A percentile compares a stretch with the other conserved stretches of the same genome.
phyloP scores from a whole-genome alignment of 2,113 vertebrate genomes.

The Tragelaphus scriptus region DNA sequence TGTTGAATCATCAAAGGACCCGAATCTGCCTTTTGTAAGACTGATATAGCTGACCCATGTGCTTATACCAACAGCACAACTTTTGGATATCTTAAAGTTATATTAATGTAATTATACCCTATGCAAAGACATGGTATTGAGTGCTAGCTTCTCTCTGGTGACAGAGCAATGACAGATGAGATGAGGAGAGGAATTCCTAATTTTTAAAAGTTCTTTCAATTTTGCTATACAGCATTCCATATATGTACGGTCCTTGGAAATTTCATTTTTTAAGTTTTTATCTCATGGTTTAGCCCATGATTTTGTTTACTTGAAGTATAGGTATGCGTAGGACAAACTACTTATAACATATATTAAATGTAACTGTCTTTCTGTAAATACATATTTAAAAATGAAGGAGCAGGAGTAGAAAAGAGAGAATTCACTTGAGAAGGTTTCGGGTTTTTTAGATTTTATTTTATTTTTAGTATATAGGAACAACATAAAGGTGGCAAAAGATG shows the following conservation, averaged over 20 bases:
- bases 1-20: conserved; percentile 76
- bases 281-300: not conserved
- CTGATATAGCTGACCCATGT: conserved; percentile 80
- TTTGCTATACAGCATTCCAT: conserved; percentile 38
- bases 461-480: not conserved
- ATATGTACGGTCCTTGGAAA: not conserved
- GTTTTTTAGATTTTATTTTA: not conserved
- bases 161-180: conserved; percentile 80
- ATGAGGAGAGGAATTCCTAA: conserved; percentile 74
- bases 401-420: not conserved
- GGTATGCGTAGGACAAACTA: not conserved
- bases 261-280: not conserved
- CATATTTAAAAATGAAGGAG: not conserved
- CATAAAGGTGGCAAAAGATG: not conserved
- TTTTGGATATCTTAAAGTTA: conserved; percentile 79
- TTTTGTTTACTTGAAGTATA: not conserved
- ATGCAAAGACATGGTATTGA: conserved; percentile 80
- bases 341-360: not conserved
- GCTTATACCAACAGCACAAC: conserved; percentile 73
- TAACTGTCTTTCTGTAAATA: not conserved
- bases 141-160: conserved; percentile 63
- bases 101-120: conserved; percentile 83
- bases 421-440: not conserved
- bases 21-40: conserved; percentile 71
- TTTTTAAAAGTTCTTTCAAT: conserved; percentile 73